These are phyloP conservation scores for Beris chalybata DNA, from an alignment of 2,888 invertebrate species.

Conservation along the genomic window DNA sequence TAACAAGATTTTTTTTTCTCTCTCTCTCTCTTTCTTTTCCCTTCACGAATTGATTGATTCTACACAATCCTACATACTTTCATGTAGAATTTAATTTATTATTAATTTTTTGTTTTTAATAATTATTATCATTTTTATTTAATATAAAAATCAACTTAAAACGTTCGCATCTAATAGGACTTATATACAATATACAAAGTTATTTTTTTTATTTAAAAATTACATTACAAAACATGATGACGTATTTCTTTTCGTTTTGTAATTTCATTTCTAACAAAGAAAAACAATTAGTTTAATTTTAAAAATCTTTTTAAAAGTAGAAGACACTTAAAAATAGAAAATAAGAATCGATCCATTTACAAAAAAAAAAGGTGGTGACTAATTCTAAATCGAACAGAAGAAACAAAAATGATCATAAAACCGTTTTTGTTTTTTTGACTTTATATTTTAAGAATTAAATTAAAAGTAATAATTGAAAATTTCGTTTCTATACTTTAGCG, in stretches of 20 bases:
- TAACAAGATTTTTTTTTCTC: slow-evolving; percentile 21
- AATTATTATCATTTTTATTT: not conserved
- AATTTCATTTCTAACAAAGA: too few relatives aligned
- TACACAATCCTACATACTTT: not conserved
- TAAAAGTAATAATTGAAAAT: slow-evolving; percentile 11
- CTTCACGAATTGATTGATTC: slow-evolving; percentile 1
- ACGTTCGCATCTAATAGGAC: too few relatives aligned
- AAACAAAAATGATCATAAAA: not conserved
- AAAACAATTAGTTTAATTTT: too few relatives aligned
- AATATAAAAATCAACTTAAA: not conserved
- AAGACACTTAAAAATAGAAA: too few relatives aligned
- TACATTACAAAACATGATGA: too few relatives aligned
- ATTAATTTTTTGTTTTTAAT: not conserved
- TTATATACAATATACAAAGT: too few relatives aligned
- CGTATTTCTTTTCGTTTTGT: too few relatives aligned
- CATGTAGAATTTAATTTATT: not conserved
- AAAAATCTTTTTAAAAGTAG: too few relatives aligned
- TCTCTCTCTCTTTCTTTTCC: slow-evolving; percentile 4
- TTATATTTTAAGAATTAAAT: not conserved
- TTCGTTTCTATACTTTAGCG: slow-evolving; percentile 52
- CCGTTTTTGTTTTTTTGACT: too few relatives aligned
- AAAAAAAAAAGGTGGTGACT: slow-evolving; percentile 28
- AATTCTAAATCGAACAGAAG: slow-evolving; percentile 22
- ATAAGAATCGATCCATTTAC: slow-evolving; percentile 30
- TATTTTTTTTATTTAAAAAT: too few relatives aligned